Percentiles rank a stretch among this genome's conserved stretches.
Conservation (phyloP, 2,888 invertebrate genomes). For the Tipula vernalis region DNA sequence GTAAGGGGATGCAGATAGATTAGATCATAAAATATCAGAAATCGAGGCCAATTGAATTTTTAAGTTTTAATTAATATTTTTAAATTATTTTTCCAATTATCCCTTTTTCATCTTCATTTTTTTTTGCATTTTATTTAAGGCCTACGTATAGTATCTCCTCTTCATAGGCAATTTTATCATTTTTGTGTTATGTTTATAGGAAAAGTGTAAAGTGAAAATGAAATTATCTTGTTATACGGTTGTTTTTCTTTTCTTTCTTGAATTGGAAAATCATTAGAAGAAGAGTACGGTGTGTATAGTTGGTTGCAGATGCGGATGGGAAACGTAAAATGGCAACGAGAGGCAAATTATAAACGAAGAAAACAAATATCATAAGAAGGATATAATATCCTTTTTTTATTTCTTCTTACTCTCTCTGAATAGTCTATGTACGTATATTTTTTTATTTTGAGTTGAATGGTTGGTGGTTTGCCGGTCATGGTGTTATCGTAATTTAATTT, state of each 20-base stretch:
- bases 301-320: neutral
- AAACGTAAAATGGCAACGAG: neutral
- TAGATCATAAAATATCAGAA: neutral
- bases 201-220: neutral
- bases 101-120: neutral
- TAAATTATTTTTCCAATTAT: neutral
- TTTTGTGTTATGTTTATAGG: neutral
- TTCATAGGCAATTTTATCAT: neutral
- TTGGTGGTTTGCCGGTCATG: constrained; percentile 4
- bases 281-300: neutral
- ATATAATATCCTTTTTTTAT: neutral
- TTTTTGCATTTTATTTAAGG: neutral
- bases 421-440: neutral
- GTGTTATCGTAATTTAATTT: neutral
- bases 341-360: neutral
- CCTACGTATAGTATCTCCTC: neutral
- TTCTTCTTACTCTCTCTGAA: neutral
- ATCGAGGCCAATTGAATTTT: neutral
- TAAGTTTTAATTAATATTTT: constrained; percentile 4
- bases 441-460: neutral
- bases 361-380: neutral
- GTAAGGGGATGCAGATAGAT: neutral
- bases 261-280: neutral
- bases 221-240: neutral
- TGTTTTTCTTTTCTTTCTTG: neutral